These are phyloP conservation scores for Drosophila pseudoobscura DNA, from an alignment of 1,140 invertebrate genomes.

Conservation along the genomic window DNA sequence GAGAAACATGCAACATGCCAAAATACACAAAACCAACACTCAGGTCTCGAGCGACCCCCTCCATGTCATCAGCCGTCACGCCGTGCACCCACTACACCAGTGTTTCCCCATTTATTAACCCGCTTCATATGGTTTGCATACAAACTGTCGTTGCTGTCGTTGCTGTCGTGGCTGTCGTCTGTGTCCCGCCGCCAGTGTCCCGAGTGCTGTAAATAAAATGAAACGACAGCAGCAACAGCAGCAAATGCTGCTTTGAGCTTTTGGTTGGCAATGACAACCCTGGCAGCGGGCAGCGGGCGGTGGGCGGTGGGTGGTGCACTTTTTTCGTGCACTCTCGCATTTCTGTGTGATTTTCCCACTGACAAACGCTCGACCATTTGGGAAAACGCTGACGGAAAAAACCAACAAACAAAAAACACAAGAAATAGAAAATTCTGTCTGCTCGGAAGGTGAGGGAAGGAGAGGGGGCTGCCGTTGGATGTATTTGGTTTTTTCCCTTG, in stretches of 20 bases:
- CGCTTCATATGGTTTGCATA: conserved; percentile 76
- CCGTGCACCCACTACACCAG: neutral
- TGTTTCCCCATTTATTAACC: conserved; percentile 73
- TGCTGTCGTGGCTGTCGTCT: conserved; percentile 2
- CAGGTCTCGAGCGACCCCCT: neutral
- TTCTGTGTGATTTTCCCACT: conserved; percentile 62
- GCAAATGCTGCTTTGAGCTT: conserved; percentile 54
- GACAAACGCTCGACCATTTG: conserved; percentile 57
- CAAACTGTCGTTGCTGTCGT: conserved; percentile 54
- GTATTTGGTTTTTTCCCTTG: neutral
- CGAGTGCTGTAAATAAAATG: conserved; percentile 66
- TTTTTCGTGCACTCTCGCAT: conserved; percentile 65
- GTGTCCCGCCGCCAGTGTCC: conserved; percentile 10
- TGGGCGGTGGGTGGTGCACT: conserved; percentile 45
- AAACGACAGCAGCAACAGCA: conserved; percentile 30
- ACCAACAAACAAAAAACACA: conserved; percentile 11
- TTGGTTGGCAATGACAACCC: conserved; percentile 56
- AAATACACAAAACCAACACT: conserved; percentile 20
- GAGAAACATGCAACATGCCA: conserved; percentile 15
- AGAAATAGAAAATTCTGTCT: conserved; percentile 31
- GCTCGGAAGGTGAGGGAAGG: neutral
- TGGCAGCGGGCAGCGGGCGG: neutral
- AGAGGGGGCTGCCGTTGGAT: neutral
- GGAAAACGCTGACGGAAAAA: conserved; percentile 44
- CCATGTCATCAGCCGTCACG: neutral